Conservation (phyloP, 2,797 vertebrate genomes). For the Psittacula derbiana region DNA sequence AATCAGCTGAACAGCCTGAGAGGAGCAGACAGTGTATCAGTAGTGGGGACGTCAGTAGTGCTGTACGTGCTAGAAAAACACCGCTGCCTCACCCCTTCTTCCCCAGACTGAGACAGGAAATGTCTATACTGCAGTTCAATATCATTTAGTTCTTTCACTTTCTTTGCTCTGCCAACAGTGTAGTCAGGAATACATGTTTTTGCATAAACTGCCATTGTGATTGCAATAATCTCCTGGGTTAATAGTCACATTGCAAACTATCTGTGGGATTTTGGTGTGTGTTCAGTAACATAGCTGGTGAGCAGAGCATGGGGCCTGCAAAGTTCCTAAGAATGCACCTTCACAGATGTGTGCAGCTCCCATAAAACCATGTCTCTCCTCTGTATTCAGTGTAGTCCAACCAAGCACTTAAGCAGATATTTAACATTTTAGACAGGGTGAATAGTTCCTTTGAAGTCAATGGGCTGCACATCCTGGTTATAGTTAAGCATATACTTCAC, state of each 20-base stretch:
- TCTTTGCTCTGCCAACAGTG: not conserved
- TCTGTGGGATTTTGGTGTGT: not conserved
- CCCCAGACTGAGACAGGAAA: not conserved
- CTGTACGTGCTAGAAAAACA: not conserved
- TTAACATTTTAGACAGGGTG: constrained; percentile 45
- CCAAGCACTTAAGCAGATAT: constrained; percentile 39
- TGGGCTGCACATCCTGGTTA: constrained; percentile 60
- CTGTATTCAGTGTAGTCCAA: constrained; percentile 5
- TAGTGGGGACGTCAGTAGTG: not conserved
- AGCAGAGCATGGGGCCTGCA: not conserved
- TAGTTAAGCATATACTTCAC: constrained; percentile 32
- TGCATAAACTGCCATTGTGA: not conserved
- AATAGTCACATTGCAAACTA: not conserved
- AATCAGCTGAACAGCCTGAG: not conserved
- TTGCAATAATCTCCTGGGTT: not conserved
- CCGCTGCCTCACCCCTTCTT: not conserved
- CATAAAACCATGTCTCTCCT: not conserved
- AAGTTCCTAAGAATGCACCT: not conserved
- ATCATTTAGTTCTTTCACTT: not conserved
- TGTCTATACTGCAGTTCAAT: not conserved
- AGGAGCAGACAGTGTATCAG: not conserved
- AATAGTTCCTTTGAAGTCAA: constrained; percentile 54
- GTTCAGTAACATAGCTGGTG: not conserved
- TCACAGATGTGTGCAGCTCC: not conserved
- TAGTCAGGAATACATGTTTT: not conserved